Evolutionary conservation across 2,113 vertebrate species (phyloP).

Genomic region (Hippocampus barbouri): DNA sequence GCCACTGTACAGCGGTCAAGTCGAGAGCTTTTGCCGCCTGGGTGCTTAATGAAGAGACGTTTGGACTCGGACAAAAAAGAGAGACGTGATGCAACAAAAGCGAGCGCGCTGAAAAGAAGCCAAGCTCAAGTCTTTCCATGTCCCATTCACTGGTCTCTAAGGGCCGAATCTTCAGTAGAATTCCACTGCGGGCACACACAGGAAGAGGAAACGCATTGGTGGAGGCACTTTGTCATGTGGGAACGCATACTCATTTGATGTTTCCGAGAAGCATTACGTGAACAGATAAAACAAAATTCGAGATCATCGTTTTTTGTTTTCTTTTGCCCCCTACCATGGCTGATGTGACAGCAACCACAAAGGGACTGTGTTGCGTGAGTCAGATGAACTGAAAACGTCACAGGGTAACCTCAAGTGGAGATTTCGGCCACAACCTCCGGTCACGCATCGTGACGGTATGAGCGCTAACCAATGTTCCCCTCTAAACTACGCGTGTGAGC

Average conservation of each 20-base stretch:
- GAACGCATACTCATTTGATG: slow-evolving; percentile 21
- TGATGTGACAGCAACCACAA: background rate
- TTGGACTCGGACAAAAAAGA: slow-evolving; percentile 44
- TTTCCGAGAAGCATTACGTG: background rate
- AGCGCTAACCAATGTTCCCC: background rate
- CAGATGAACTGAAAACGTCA: background rate
- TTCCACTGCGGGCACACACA: slow-evolving; percentile 57
- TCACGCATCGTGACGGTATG: background rate
- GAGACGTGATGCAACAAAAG: slow-evolving; percentile 64
- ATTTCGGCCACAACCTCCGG: background rate
- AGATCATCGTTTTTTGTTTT: background rate
- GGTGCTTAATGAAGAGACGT: slow-evolving; percentile 72
- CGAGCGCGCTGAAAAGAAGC: slow-evolving; percentile 58
- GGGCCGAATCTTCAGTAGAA: slow-evolving; percentile 64
- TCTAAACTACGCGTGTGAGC: background rate
- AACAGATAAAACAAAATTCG: background rate
- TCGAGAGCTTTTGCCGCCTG: slow-evolving; percentile 65
- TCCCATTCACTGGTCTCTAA: slow-evolving; percentile 52
- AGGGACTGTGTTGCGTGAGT: background rate
- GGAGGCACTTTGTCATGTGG: slow-evolving; percentile 37
- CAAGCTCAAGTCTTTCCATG: slow-evolving; percentile 62
- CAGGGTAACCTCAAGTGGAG: background rate
- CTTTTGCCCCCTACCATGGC: background rate
- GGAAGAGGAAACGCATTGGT: slow-evolving; percentile 29
- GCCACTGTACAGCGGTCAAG: slow-evolving; percentile 59